A percentile compares a stretch with the other conserved stretches of the same genome.
Conservation (phyloP, 2,113 vertebrate species). For the Paramormyrops kingsleyae region DNA sequence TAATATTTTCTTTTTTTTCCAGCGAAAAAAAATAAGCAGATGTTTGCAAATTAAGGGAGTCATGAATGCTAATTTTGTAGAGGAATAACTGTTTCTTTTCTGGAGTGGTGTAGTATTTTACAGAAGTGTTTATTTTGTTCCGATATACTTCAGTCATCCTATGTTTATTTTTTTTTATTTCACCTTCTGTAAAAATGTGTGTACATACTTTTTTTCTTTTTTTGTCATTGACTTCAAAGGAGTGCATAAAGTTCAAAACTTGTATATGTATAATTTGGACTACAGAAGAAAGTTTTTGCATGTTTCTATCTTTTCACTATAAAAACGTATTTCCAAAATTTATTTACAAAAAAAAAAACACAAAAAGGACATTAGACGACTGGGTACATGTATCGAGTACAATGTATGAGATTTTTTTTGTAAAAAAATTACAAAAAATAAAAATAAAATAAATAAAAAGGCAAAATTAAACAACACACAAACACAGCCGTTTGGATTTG, state of each 20-base stretch:
- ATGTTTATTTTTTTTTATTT: conserved; percentile 78
- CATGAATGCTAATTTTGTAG: conserved; percentile 92
- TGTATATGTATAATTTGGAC: conserved; percentile 97
- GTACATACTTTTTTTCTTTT: conserved; percentile 77
- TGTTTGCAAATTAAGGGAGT: conserved; percentile 96
- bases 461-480: conserved; percentile 69
- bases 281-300: conserved; percentile 95
- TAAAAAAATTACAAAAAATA: conserved; percentile 49
- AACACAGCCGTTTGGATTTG: conserved; percentile 97
- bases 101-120: conserved; percentile 80
- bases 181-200: conserved; percentile 95
- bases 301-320: conserved; percentile 97
- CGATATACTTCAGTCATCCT: conserved; percentile 76
- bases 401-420: conserved; percentile 69
- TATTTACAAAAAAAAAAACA: conserved; percentile 77
- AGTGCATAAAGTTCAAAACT: conserved; percentile 88
- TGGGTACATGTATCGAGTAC: conserved; percentile 79
- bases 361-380: conserved; percentile 69
- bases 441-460: conserved; percentile 38
- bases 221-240: conserved; percentile 89
- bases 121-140: conserved; percentile 76
- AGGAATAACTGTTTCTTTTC: conserved; percentile 65
- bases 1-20: conserved; percentile 58
- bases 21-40: conserved; percentile 73
- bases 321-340: conserved; percentile 89